phyloP scores from a whole-genome alignment of 2,888 invertebrate genomes.

The Macropis europaea region DNA sequence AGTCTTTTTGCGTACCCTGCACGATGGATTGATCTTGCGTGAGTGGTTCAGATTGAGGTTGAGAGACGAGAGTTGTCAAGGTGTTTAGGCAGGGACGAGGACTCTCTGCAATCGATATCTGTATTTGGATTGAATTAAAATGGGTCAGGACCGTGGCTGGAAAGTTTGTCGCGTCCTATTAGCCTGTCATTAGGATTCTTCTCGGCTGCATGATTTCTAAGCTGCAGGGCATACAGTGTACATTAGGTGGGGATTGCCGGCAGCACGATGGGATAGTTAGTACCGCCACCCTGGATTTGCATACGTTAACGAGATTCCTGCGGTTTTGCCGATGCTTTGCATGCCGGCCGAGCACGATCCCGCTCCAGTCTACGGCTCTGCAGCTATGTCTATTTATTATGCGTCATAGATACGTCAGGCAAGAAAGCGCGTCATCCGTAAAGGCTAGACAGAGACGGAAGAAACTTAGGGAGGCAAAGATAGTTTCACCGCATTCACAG shows the following conservation, averaged over 20 bases:
- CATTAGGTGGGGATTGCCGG: constrained; percentile 67
- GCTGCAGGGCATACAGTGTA: constrained; percentile 67
- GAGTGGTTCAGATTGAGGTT: too few relatives aligned
- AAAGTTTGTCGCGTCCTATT: constrained; percentile 38
- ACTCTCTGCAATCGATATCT: too few relatives aligned
- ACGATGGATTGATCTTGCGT: too few relatives aligned
- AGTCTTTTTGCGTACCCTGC: too few relatives aligned
- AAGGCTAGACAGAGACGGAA: neutral
- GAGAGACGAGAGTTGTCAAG: too few relatives aligned
- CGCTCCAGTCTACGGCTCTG: constrained; percentile 40
- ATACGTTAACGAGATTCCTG: constrained; percentile 78
- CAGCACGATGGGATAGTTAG: constrained; percentile 74
- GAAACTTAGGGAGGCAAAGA: neutral
- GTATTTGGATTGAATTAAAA: too few relatives aligned
- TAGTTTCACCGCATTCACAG: too few relatives aligned
- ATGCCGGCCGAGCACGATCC: constrained; percentile 63
- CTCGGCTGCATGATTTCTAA: constrained; percentile 66
- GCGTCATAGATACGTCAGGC: constrained; percentile 65
- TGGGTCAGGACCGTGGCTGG: neutral
- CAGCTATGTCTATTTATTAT: constrained; percentile 67
- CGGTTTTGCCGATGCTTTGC: constrained; percentile 75
- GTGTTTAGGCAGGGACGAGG: too few relatives aligned
- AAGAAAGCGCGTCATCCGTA: constrained; percentile 42
- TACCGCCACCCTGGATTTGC: constrained; percentile 72
- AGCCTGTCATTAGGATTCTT: constrained; percentile 65